Evolutionary conservation across 2,113 vertebrate genomes (phyloP).

Genomic region (Accipiter cooperii): DNA sequence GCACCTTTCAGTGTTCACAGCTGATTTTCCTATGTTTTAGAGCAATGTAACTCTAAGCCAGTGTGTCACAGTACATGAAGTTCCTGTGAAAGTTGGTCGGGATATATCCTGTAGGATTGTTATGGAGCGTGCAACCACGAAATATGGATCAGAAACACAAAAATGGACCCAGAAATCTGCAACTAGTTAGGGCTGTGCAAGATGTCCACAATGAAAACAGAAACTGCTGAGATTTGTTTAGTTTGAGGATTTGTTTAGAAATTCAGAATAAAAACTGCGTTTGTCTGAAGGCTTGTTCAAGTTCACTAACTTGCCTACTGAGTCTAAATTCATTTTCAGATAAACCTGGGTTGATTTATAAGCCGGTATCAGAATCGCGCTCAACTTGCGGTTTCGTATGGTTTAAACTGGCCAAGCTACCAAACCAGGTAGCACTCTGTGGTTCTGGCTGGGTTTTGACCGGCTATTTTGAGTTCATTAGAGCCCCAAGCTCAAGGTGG

Average conservation of each 20-base stretch:
- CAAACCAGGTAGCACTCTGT: background rate
- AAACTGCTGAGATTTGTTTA: background rate
- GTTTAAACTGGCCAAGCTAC: background rate
- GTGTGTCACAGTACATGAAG: background rate
- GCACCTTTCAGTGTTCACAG: background rate
- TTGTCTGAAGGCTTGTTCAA: background rate
- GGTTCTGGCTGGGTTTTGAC: background rate
- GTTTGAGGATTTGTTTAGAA: background rate
- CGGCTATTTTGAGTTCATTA: background rate
- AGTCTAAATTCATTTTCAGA: background rate
- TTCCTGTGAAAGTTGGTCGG: background rate
- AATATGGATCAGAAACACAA: background rate
- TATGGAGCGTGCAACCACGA: background rate
- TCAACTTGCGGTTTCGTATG: fast-evolving
- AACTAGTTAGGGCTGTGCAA: background rate
- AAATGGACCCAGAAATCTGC: background rate
- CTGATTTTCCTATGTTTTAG: background rate
- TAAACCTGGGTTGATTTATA: background rate
- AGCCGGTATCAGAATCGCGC: background rate
- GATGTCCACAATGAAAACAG: background rate
- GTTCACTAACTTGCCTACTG: background rate
- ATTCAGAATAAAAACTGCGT: background rate
- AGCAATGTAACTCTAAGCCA: background rate
- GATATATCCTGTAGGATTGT: background rate
- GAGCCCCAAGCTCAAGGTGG: background rate